Conservation (phyloP, 2,797 vertebrate species). For the Oreochromis mossambicus region DNA sequence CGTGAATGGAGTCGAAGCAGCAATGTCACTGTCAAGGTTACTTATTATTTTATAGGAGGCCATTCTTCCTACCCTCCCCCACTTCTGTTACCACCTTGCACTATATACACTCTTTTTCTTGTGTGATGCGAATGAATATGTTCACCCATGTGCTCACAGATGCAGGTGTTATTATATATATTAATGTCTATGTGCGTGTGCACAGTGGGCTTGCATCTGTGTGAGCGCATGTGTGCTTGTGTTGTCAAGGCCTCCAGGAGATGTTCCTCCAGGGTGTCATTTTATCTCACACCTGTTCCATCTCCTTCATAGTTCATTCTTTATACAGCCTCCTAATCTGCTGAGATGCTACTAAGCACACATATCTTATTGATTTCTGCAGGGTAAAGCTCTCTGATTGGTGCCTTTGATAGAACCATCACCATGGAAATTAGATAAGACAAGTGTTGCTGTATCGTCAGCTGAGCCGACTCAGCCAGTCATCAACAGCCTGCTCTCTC, state of each 20-base stretch:
- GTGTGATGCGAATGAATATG: background rate
- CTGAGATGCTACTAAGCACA: slow-evolving; percentile 51
- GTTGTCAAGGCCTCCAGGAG: slow-evolving; percentile 33
- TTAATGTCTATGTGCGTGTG: background rate
- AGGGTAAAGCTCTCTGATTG: slow-evolving; percentile 51
- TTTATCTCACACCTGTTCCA: slow-evolving; percentile 62
- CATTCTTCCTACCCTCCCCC: background rate
- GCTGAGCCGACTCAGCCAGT: slow-evolving; percentile 22
- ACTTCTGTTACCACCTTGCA: background rate
- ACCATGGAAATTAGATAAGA: slow-evolving; percentile 61
- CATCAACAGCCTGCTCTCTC: slow-evolving; percentile 4
- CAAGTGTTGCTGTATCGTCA: slow-evolving; percentile 30
- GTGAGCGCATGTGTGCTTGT: background rate
- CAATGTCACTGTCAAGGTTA: slow-evolving; percentile 66
- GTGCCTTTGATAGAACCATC: slow-evolving; percentile 59
- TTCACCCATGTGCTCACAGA: background rate
- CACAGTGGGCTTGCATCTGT: background rate
- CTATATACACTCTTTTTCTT: background rate
- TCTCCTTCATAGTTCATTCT: slow-evolving; percentile 45
- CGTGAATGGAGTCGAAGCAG: slow-evolving; percentile 24
- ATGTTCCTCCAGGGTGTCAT: slow-evolving; percentile 42
- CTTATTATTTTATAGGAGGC: slow-evolving; percentile 52
- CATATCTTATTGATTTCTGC: slow-evolving; percentile 71
- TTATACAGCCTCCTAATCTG: slow-evolving; percentile 64
- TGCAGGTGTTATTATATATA: background rate